A percentile compares a stretch with the other conserved stretches of the same genome.
Conservation (phyloP, 2,113 vertebrate genomes). For the Bufo gargarizans region DNA sequence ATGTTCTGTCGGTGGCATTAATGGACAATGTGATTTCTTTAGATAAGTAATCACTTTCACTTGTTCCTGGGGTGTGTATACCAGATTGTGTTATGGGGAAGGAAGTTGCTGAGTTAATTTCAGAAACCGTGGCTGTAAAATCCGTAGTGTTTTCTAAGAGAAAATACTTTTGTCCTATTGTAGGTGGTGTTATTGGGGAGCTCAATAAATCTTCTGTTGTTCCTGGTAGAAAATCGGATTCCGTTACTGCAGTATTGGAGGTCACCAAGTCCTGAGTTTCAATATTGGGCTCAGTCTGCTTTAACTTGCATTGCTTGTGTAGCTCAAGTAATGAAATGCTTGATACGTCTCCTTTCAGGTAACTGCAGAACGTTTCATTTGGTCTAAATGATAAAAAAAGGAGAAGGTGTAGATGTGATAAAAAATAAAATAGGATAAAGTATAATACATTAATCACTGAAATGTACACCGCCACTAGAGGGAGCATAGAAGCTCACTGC, state of each 20-base stretch:
- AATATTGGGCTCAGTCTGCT: not conserved
- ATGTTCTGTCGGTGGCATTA: not conserved
- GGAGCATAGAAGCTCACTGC: no score
- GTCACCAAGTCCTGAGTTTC: not conserved
- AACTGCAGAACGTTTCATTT: slow-evolving; percentile 65
- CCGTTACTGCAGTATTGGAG: not conserved
- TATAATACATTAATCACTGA: not conserved
- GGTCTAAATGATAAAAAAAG: slow-evolving; percentile 62
- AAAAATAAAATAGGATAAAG: not conserved
- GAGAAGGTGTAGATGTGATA: not conserved
- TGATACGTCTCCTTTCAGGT: not conserved
- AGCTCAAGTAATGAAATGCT: slow-evolving; percentile 62
- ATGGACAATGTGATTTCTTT: not conserved
- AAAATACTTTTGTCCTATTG: not conserved
- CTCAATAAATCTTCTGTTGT: not conserved
- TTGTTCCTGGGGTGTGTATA: not conserved
- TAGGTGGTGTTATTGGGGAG: not conserved
- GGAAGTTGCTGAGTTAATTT: not conserved
- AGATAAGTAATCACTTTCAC: not conserved
- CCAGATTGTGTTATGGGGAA: not conserved
- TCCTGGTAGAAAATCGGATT: not conserved
- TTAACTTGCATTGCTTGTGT: slow-evolving; percentile 58
- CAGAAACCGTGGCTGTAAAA: slow-evolving; percentile 31
- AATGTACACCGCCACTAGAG: not conserved
- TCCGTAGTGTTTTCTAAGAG: not conserved